Evolutionary conservation across 2,797 vertebrate genomes (phyloP), one percentile per base, ranked within the genome.

Genomic region (Varecia variegata): DNA sequence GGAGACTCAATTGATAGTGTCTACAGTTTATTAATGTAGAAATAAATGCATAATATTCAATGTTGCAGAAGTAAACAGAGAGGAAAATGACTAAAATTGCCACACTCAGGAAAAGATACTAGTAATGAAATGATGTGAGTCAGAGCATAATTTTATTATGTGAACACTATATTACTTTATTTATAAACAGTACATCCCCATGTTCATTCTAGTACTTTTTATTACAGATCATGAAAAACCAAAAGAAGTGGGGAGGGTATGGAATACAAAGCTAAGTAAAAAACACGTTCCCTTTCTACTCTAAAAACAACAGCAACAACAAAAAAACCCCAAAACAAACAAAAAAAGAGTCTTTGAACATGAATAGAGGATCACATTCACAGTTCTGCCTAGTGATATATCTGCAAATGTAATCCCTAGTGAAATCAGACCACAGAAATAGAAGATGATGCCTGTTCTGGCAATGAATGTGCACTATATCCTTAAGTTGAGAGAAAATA

Each of bases 401-500:
- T 10, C 32, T 62, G 30, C 60, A 93, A 90, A 67, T 67, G 21
- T 40, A 90, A 94, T n/a, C 62, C 32, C 9, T 43, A 65, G 35
- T 88, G 30, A 84, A 74, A 90, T 84, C 32, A 54, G 15, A 92
- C 65, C 27, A 58, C 38, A 87, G 25, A 67, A 79, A 79, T 23
- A 62, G 77, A 96, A 92, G 32, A 60, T 47, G 81, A 93, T 74
- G 14, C 6, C 17, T 80, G 3, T 91, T 88, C 62, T 84, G 58
- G 11, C 15, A 70, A 83, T 68, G 21, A 90, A 79, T 79, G 50
- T 83, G 13, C 8, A 68, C 7, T 52, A 27, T 79, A 93, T 80
- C n/a, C 32, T 90, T 25, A 83, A 58, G 8, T 86, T 81, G 43
- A 76, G n/a, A 88, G n/a, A 94, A 88, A 95, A 83, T 56, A 70